Evolutionary conservation across 1,140 invertebrate species (phyloP), one percentile per base, ranked within the genome.

Genomic region (Caenorhabditis remanei): DNA sequence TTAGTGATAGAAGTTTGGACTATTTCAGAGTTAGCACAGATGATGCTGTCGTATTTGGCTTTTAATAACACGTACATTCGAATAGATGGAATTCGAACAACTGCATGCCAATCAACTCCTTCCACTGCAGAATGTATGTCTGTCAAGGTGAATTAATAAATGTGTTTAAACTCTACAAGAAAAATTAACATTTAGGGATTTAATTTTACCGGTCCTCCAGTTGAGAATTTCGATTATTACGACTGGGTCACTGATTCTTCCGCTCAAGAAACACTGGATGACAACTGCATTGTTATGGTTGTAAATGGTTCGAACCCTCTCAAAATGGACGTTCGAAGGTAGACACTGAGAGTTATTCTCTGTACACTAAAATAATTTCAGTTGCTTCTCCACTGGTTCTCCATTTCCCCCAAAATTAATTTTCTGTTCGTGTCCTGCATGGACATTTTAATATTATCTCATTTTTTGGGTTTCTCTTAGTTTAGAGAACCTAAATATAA

Each of bases 31-130:
- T 13, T 71, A 19, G 65, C 16, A 9, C 65, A 43, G 4, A 13
- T 11, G 16, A 32, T 71, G 65, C 4, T 43, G 7, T 5, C 14
- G 19, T n/a, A 65, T 43, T 8, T 13, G 9, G 21, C 6, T 32
- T 11, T 16, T 32, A 63, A 63, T 40, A 43, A 43, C 19, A 71
- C 65, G 11, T 71, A 71, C 8, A 16, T 71, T 71, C 40, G 65
- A 46, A 71, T 71, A 24, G 65, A 71, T 71, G 65, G 65, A 71
- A 71, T 71, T 9, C 65, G 65, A 1, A 71, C 40, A 43, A 5
- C 40, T 7, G 41, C 3, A 16, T 71, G 65, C 19, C 65, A 71
- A 71, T 6, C 7, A 7, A 71, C 65, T 19, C 65, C 40, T 46
- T 9, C 6, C 9, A 43, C 40, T 19, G 40, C 40, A 14, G 41